Base-by-base conservation (phyloP, 2,113 vertebrate species). In the Petaurus breviceps region DNA sequence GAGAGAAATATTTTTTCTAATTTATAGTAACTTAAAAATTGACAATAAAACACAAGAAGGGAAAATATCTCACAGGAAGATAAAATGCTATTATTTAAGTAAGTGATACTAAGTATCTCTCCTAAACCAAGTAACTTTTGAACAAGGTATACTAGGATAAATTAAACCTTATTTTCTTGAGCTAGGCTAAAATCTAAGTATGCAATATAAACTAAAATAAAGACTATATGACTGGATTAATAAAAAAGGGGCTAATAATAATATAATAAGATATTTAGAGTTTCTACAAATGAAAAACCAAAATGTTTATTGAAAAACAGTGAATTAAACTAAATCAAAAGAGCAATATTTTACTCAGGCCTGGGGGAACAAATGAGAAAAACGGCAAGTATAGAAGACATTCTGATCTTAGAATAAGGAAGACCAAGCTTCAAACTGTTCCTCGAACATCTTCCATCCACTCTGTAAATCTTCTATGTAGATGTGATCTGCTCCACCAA, bases 91-190 rank as follows among this genome's bases (percentile, higher is more conserved):
- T 3, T 22, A 94, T 84, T n/a, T 24, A 91, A 95, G n/a, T 51
- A 91, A 95, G n/a, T 51, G 37, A 95, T 0, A 94, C 47, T 23
- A 91, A 55, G 31, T 51, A 50, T 55, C 46, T 22, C 54, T 37
- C 43, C 52, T 43, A 57, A 92, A 57, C 54, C 94, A 57, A 14
- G 52, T 94, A 93, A 84, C 92, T 94, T 53, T 55, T 55, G 46
- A 28, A 50, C 51, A 14, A 61, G 19, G 23, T 6, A 23, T 43
- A 22, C 51, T 57, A 92, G 1, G 51, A 11, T 55, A 77, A 94
- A 93, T 91, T 49, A 47, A 47, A 51, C 51, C 49, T 84, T 47
- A 49, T 47, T 51, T 54, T 93, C 51, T 92, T 43, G 19, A 91
- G 47, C 19, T 51, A 55, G 37, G 24, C 51, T 92, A 89, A 0